These are phyloP conservation scores for Physocephala rufipes DNA, from an alignment of 2,888 invertebrate species.

Conservation along the genomic window DNA sequence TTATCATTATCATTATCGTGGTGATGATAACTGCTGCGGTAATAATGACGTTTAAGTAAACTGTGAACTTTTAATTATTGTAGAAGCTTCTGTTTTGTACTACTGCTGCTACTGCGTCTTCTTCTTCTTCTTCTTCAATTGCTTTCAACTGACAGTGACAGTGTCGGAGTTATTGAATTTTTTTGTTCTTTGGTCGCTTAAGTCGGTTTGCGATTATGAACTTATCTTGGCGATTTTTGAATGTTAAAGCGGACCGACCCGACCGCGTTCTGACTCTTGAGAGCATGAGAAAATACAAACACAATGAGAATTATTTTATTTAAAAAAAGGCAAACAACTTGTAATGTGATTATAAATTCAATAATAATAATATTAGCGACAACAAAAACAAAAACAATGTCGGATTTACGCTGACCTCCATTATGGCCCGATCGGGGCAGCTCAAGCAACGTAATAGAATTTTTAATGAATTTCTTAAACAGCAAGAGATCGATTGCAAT, in stretches of 20 bases:
- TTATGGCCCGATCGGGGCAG: not conserved
- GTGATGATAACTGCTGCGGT: not conserved
- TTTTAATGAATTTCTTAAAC: constrained; percentile 17
- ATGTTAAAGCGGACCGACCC: constrained; percentile 64
- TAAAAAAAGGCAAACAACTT: not conserved
- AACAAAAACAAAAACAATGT: not conserved
- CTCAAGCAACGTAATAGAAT: constrained; percentile 12
- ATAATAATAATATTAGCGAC: not conserved
- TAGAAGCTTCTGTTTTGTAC: not conserved
- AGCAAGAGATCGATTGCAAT: not conserved
- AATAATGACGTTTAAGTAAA: constrained; percentile 4
- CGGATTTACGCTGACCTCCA: not conserved
- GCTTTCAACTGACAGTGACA: not conserved
- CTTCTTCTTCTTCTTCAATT: too few species aligned
- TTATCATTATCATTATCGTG: too few species aligned
- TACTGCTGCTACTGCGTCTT: not conserved
- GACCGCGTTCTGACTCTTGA: constrained; percentile 36
- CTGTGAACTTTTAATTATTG: not conserved
- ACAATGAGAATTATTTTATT: too few species aligned
- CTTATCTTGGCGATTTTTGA: constrained; percentile 47
- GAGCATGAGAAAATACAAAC: not conserved
- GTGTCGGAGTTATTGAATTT: not conserved
- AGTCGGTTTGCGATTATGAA: not conserved
- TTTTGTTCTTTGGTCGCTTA: not conserved
- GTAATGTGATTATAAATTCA: not conserved